Base-by-base conservation (phyloP, 2,113 vertebrate genomes). In the Glareola pratincola region DNA sequence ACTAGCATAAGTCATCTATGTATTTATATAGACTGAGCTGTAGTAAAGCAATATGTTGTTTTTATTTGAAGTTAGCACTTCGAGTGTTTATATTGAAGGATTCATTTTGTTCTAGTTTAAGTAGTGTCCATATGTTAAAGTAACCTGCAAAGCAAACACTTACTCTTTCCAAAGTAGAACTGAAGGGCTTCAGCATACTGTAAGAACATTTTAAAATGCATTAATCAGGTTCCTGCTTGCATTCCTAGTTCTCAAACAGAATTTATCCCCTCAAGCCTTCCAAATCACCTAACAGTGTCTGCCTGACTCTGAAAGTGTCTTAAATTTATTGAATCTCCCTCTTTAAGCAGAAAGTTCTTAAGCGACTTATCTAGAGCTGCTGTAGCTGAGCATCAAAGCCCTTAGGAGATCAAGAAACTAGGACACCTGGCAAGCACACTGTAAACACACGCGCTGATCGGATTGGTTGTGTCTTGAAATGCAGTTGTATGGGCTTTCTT, bases 1-100 rank as follows among this genome's bases (percentile, higher is more conserved):
- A 80, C 30, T 84, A 69, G 51, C 26, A 27, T 34, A 93, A 88
- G 59, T 71, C 50, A 74, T 74, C 57, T 63, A 30, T 66, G 34
- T 63, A 83, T 68, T 60, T 87, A 56, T 56, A 56, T 48, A 94
- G 81, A 56, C 62, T 78, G 77, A 93, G 74, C 57, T 27, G 7
- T 75, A 93, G 90, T 95, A 96, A 90, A 89, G 92, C 90, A 96
- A 82, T 94, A 81, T 96, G 92, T 75, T 96, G 69, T 72, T 96
- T 96, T 94, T 87, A 79, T 94, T 88, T 90, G n/a, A 92, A 91
- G 57, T 64, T 87, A 92, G 51, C 50, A 60, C 69, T 82, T 20
- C 2, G 5, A 47, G 67, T 91, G 45, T 82, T 95, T 91, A 39
- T 81, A 66, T 45, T 51, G 66, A 91, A 88, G 41, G 53, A 68